Base-by-base conservation (phyloP, 2,797 vertebrate genomes). In the Lindbergichthys nudifrons region DNA sequence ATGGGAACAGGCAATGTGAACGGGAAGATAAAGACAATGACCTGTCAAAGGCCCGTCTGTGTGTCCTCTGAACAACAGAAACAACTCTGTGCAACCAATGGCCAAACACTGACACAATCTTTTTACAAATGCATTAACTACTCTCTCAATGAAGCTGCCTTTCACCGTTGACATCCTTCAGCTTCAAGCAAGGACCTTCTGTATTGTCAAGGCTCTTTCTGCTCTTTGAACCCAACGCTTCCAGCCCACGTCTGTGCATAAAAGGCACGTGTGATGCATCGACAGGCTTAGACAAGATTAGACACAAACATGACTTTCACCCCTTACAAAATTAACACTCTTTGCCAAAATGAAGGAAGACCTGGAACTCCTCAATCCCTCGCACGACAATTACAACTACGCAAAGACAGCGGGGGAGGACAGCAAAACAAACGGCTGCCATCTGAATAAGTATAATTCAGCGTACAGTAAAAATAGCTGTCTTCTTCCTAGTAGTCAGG, bases 341-440 rank as follows among this genome's bases (percentile, higher is more conserved):
- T 80, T 90, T 80, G 60, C 72, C 63, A 80, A 83, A 88, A 82
- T 77, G 83, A 88, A 89, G 87, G 79, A 88, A 88, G 86, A 82
- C 75, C 89, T 77, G 79, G 83, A 82, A 76, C 82, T 84, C 77
- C 61, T 88, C 83, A 80, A 73, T 84, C 83, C 70, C 54, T 69
- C 90, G 81, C 88, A 87, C 86, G 81, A 85, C 88, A 89, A 92
- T 91, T 91, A 89, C 71, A 83, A 80, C 83, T 76, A 48, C 53
- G 78, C 48, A 77, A 73, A 73, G 82, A 81, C 79, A 77, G 79
- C 69, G 87, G 71, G 80, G 90, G 89, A 90, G 88, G 90, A 90
- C 88, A 85, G 80, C 68, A 84, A 83, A 86, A 87, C 83, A 88
- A 82, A 83, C 81, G 75, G 74, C 82, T 89, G 85, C 77, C 86